Conservation (phyloP, 2,797 vertebrate genomes). For the Sebastes hopkinsi region DNA sequence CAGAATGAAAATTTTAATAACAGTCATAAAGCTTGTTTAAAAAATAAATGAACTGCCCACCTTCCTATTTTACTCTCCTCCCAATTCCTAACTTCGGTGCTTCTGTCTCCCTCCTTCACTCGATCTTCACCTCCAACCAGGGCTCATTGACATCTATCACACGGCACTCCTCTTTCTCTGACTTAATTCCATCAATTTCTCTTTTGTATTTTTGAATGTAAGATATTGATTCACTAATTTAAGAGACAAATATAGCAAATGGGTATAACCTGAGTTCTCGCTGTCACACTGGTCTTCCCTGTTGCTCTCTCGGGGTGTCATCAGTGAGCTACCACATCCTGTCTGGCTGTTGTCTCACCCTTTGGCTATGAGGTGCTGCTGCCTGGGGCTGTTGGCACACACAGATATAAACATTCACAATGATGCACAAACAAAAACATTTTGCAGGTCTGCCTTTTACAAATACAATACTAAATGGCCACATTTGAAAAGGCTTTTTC, state of each 20-base stretch:
- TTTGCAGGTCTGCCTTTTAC: neutral
- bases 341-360: neutral
- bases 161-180: neutral
- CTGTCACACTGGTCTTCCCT: neutral
- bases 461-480: neutral
- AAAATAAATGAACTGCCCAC: neutral
- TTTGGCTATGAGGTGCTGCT: neutral
- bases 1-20: neutral
- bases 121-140: neutral
- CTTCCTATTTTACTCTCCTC: neutral
- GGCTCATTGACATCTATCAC: neutral
- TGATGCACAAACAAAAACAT: neutral
- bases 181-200: neutral
- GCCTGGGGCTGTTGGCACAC: neutral
- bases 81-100: neutral
- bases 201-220: neutral
- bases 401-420: slow-evolving; percentile 1
- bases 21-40: neutral
- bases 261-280: neutral
- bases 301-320: neutral
- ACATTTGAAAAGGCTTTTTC: neutral
- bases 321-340: neutral
- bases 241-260: slow-evolving; percentile 14
- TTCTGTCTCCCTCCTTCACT: neutral
- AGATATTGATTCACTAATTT: neutral